Evolutionary conservation across 2,113 vertebrate genomes (phyloP).

Genomic region (Pao palembangensis): DNA sequence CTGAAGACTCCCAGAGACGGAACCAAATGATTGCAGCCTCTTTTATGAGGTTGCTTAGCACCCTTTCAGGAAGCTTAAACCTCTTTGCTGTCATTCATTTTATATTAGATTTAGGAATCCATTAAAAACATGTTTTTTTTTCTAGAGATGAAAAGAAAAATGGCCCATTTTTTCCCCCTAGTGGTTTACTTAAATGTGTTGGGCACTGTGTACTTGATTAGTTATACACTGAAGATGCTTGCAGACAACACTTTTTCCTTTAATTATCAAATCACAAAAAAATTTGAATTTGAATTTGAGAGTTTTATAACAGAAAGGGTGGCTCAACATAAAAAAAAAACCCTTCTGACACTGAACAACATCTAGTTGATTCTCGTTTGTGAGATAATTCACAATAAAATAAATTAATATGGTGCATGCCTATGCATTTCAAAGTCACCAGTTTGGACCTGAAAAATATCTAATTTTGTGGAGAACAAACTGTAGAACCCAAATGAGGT

Average conservation of each 20-base stretch:
- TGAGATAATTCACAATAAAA: conserved; percentile 12
- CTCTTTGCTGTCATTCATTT: too few species aligned
- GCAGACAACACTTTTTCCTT: too few species aligned
- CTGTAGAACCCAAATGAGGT: conserved; percentile 9
- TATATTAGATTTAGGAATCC: neutral
- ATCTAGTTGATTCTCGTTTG: conserved; percentile 22
- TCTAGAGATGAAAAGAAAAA: too few species aligned
- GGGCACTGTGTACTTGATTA: too few species aligned
- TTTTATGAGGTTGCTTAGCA: neutral
- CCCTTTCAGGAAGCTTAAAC: too few species aligned
- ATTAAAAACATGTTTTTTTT: neutral
- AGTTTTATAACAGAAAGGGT: neutral
- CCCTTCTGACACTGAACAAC: conserved; percentile 4
- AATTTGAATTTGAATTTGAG: neutral
- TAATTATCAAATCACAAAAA: too few species aligned
- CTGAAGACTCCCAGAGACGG: neutral
- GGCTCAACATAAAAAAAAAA: too few species aligned
- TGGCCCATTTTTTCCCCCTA: too few species aligned
- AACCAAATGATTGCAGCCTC: conserved; percentile 1
- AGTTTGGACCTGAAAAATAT: conserved; percentile 2
- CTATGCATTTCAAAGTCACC: conserved; percentile 9
- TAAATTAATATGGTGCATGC: conserved; percentile 3
- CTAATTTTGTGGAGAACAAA: conserved; percentile 11
- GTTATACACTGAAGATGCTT: too few species aligned
- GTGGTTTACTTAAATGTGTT: too few species aligned